Evolutionary conservation across 2,888 invertebrate genomes (phyloP).

Genomic region (Heteropelma amictum): DNA sequence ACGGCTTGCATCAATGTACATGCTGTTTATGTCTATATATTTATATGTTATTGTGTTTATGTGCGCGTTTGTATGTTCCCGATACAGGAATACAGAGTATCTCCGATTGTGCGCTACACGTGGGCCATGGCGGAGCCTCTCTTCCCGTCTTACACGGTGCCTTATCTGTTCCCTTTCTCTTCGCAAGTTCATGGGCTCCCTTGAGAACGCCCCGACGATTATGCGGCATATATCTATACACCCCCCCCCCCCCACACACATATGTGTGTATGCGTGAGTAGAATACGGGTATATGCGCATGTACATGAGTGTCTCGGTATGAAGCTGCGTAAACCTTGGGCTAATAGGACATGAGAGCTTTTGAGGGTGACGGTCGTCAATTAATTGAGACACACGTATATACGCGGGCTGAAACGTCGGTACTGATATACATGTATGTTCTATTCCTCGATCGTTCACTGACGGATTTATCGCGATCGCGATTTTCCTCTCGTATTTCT

Average conservation of each 20-base stretch:
- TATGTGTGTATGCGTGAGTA: background rate
- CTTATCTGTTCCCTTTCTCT: slow-evolving; percentile 39
- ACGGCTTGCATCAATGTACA: slow-evolving; percentile 54
- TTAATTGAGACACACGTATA: slow-evolving; percentile 40
- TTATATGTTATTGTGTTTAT: background rate
- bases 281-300: background rate
- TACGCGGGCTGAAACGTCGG: slow-evolving; percentile 6
- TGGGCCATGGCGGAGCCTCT: slow-evolving; percentile 16
- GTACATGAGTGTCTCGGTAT: background rate
- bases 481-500: slow-evolving; percentile 48
- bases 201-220: slow-evolving; percentile 12
- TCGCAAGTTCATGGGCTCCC: slow-evolving; percentile 19
- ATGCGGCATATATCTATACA: background rate
- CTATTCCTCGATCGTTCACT: slow-evolving; percentile 44
- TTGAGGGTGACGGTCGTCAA: slow-evolving; percentile 47
- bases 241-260: background rate
- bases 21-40: slow-evolving; percentile 25
- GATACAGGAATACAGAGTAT: background rate
- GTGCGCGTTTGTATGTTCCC: background rate
- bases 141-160: slow-evolving; percentile 43
- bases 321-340: slow-evolving; percentile 32
- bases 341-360: slow-evolving; percentile 50
- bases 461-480: slow-evolving; percentile 50
- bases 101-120: background rate
- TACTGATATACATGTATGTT: slow-evolving; percentile 5